Evolutionary conservation across 2,113 vertebrate species (phyloP).

Genomic region (Xiphophorus maculatus): DNA sequence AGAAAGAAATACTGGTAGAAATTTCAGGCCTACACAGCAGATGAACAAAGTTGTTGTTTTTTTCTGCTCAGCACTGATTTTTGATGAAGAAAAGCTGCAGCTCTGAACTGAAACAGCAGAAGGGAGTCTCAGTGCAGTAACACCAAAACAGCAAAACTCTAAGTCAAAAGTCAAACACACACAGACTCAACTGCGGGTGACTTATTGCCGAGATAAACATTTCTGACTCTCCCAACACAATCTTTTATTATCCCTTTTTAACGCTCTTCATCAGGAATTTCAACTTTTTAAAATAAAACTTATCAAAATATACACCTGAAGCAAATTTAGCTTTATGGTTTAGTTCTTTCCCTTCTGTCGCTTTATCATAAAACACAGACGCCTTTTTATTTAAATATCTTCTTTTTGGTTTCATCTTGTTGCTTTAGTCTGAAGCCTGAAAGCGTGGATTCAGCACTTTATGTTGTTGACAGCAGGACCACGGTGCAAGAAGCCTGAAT

Average conservation of each 20-base stretch:
- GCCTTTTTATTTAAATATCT: neutral
- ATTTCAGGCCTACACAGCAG: neutral
- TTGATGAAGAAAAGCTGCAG: constrained; percentile 36
- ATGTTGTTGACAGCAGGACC: neutral
- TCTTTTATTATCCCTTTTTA: neutral
- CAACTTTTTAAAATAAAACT: neutral
- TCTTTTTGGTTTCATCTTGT: neutral
- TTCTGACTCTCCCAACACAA: constrained; percentile 9
- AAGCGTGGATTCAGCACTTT: constrained; percentile 3
- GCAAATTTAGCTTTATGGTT: neutral
- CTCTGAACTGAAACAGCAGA: neutral
- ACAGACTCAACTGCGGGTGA: constrained; percentile 7
- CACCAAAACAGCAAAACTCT: constrained; percentile 32
- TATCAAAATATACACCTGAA: neutral
- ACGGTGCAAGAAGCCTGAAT: constrained; percentile 4
- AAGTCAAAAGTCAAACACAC: constrained; percentile 3
- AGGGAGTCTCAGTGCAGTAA: constrained; percentile 9
- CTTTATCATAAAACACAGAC: neutral
- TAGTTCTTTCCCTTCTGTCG: neutral
- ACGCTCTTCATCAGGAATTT: neutral
- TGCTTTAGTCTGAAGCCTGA: constrained; percentile 18
- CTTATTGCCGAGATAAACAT: constrained; percentile 31
- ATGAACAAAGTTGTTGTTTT: neutral
- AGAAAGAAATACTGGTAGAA: too few species aligned
- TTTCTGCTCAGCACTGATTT: constrained; percentile 17